A percentile compares a stretch with the other conserved stretches of the same genome.
Evolutionary conservation across 35 echinoderm and acorn worm genomes (phyloP).

Genomic region (Heliocidaris erythrogramma): DNA sequence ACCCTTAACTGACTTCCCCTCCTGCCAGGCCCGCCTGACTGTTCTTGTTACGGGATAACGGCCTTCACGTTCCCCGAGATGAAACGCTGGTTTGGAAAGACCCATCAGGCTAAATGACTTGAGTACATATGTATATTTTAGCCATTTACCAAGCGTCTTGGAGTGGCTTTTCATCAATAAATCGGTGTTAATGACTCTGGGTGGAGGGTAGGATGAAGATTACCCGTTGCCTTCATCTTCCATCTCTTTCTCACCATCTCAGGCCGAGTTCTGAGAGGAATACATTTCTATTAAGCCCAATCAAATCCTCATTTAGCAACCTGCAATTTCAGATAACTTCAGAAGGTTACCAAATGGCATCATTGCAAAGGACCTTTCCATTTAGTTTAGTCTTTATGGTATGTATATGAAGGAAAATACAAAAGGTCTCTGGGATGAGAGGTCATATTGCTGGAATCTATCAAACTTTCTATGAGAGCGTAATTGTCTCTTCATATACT

Average conservation of each 20-base stretch:
- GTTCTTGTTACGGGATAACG: neutral
- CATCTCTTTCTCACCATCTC: neutral
- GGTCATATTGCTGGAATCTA: neutral
- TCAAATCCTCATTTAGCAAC: neutral
- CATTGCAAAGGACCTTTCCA: neutral
- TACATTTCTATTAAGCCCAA: conserved; percentile 12
- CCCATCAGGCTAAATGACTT: conserved; percentile 16
- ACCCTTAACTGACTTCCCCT: neutral
- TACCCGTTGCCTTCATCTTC: neutral
- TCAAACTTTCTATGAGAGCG: neutral
- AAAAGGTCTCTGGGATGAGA: neutral
- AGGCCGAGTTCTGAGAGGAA: neutral
- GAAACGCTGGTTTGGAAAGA: neutral
- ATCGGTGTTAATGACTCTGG: neutral
- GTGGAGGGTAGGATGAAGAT: neutral
- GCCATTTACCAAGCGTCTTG: conserved; percentile 15
- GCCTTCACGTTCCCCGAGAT: neutral
- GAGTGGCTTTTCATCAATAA: conserved; percentile 17
- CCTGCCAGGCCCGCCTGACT: neutral
- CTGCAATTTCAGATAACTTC: neutral
- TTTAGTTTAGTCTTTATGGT: neutral
- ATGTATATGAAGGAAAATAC: neutral
- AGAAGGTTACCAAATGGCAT: neutral
- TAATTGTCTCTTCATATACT: neutral
- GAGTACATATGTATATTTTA: conserved; percentile 19